Conservation (phyloP, 2,888 invertebrate species). For the Eutolmus rufibarbis region DNA sequence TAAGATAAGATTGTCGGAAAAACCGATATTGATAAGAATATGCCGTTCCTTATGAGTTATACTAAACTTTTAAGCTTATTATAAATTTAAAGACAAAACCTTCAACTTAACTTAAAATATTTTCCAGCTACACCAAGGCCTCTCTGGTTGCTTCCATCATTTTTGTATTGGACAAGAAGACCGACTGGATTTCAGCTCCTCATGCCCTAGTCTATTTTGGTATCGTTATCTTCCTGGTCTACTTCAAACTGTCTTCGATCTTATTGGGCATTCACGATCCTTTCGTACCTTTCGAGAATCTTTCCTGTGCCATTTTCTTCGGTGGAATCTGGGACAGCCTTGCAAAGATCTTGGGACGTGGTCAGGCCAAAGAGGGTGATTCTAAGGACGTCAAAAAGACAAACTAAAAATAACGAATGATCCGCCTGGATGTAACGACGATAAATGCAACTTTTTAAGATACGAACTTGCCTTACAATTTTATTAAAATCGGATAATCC, state of each 20-base stretch:
- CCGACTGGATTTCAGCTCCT: slow-evolving; percentile 93
- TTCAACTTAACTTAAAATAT: slow-evolving; percentile 41
- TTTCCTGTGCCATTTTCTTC: slow-evolving; percentile 94
- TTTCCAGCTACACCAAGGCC: slow-evolving; percentile 92
- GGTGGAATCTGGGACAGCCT: slow-evolving; percentile 99
- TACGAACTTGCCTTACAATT: background rate
- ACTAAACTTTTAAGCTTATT: background rate
- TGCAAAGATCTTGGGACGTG: slow-evolving; percentile 84
- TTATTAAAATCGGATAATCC: background rate
- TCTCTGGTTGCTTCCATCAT: slow-evolving; percentile 94
- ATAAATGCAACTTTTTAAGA: slow-evolving; percentile 43
- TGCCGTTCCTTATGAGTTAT: background rate
- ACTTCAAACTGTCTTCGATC: slow-evolving; percentile 95
- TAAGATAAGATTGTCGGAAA: no score
- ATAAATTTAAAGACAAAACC: background rate
- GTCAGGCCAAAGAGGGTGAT: slow-evolving; percentile 79
- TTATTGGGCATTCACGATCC: slow-evolving; percentile 98
- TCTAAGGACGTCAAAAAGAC: slow-evolving; percentile 83
- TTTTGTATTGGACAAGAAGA: slow-evolving; percentile 96
- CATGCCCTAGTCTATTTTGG: slow-evolving; percentile 97
- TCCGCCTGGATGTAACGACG: background rate
- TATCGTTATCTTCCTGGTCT: slow-evolving; percentile 95
- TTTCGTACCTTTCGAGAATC: slow-evolving; percentile 97
- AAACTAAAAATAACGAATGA: slow-evolving; percentile 66
- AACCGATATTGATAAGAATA: no score